These are phyloP conservation scores for Neomicropteryx cornuta DNA, from an alignment of 1,140 invertebrate genomes.

Conservation along the genomic window DNA sequence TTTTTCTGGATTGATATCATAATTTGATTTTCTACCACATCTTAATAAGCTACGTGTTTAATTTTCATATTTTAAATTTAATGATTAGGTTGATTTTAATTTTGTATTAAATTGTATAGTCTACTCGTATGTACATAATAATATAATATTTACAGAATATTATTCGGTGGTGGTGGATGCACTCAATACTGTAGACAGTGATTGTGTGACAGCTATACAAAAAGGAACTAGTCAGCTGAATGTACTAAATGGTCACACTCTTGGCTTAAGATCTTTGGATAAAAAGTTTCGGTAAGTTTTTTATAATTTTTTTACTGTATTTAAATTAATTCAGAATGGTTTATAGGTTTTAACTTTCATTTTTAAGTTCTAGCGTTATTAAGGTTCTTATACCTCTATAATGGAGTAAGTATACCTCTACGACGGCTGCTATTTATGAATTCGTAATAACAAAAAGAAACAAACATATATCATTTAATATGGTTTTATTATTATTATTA, in stretches of 20 bases:
- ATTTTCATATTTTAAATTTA: not conserved
- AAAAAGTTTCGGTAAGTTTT: constrained; percentile 53
- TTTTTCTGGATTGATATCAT: too few species aligned
- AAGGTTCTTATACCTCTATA: too few species aligned
- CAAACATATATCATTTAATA: too few species aligned
- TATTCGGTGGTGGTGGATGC: constrained; percentile 61
- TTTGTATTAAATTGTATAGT: constrained; percentile 1
- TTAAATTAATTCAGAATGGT: too few species aligned
- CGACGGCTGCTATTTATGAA: too few species aligned
- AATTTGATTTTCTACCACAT: too few species aligned
- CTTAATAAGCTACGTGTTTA: constrained; percentile 1
- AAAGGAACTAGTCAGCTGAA: constrained; percentile 53
- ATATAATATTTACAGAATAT: constrained; percentile 50
- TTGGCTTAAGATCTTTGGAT: constrained; percentile 50
- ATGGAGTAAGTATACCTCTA: too few species aligned
- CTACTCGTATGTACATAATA: not conserved
- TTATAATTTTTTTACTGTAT: constrained; percentile 6
- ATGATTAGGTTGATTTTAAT: not conserved
- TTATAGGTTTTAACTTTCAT: too few species aligned
- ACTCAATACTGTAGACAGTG: constrained; percentile 41
- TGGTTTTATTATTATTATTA: too few species aligned
- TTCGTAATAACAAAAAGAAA: too few species aligned
- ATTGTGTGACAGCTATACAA: constrained; percentile 53
- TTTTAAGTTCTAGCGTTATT: too few species aligned
- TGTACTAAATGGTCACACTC: constrained; percentile 45